phyloP scores from a whole-genome alignment of 2,888 invertebrate genomes.

The Pheosia gnoma region DNA sequence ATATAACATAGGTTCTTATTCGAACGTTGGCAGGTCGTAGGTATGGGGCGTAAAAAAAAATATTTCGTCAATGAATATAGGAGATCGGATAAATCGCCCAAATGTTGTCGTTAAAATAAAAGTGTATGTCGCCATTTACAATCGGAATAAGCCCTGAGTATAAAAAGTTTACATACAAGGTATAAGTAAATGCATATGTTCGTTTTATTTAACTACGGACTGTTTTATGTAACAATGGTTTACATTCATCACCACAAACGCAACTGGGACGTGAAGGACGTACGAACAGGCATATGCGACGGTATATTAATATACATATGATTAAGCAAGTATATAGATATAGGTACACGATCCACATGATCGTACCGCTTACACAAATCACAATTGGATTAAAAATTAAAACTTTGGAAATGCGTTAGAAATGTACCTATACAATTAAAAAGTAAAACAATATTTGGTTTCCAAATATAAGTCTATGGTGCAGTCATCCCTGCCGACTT shows the following conservation, averaged over 20 bases:
- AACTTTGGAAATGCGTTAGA: constrained; percentile 6
- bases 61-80: no score
- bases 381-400: constrained; percentile 1
- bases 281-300: background rate
- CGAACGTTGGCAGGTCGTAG: no score
- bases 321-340: background rate
- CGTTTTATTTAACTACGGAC: background rate
- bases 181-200: background rate
- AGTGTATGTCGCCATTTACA: no score
- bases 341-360: background rate
- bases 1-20: no score
- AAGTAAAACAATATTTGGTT: constrained; percentile 1
- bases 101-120: no score
- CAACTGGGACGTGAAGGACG: constrained; percentile 3
- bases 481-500: background rate
- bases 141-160: no score
- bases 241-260: background rate
- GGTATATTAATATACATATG: background rate
- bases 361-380: background rate
- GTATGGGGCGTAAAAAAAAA: no score
- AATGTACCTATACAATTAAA: background rate
- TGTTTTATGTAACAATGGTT: background rate
- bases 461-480: constrained; percentile 1
- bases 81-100: no score
- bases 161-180: no score